Evolutionary conservation across 2,888 invertebrate genomes (phyloP), one percentile per base, ranked within the genome.

Genomic region (Agonum fuliginosum): DNA sequence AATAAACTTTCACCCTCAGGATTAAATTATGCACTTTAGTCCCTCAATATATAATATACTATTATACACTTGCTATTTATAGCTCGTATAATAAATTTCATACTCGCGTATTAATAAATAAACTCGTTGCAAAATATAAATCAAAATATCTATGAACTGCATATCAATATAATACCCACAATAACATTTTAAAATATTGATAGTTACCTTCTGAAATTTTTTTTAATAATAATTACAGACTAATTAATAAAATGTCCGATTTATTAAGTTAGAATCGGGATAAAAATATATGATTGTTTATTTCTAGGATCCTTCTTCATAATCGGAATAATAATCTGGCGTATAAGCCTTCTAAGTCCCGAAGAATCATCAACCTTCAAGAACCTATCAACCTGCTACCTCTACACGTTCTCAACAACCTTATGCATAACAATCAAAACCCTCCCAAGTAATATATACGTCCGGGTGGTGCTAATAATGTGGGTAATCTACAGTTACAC

Each of bases 401-500:
- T 77, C 34, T 67, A 78, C 17, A 30, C 43, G 3, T 79, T 65
- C 37, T 70, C 76, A 12, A 41, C 75, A 2, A 65, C 76, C 19
- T 65, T 80, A 34, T 72, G 77, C n/a, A 22, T 79, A n/a, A 58
- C 79, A 1, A 67, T 79, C 0, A 71, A 48, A 46, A 62, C 37
- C 19, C 70, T 58, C 3, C 79, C 80, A 3, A 51, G 65, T 34
- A 69, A 74, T 2, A 37, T 71, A 17, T 72, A 27, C 20, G 6
- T 80, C 8, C 58, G 79, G 12, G 54, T 78, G 12, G 70, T 80
- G 19, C 70, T 76, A 62, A 34, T 75, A 67, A 76, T 80, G 34
- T 81, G 81, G 81, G 70, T 80, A 17, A 65, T 80, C 12, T 81
- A 79, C 24, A 79, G 78, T 30, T 48, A 80, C 5, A 78, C 79